Percentiles rank a stretch among this genome's conserved stretches.
phyloP scores from a whole-genome alignment of 2,888 invertebrate species.

The Clivina fossor region DNA sequence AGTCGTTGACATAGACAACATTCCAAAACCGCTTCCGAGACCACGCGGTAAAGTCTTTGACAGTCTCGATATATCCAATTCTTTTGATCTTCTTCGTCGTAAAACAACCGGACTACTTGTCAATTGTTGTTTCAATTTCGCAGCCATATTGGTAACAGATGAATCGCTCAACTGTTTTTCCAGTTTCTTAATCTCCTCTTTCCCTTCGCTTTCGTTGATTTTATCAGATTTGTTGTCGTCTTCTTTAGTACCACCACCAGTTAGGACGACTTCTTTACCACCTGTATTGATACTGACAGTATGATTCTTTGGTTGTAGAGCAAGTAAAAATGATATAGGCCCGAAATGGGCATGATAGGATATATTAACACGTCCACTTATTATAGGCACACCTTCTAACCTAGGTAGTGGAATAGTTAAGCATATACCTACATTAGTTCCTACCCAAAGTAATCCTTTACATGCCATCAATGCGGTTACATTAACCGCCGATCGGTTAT shows the following conservation, averaged over 20 bases:
- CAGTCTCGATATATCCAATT: constrained; percentile 62
- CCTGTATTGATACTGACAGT: constrained; percentile 44
- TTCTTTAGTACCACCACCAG: too few relatives aligned
- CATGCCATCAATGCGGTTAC: constrained; percentile 87
- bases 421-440: constrained; percentile 88
- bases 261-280: too few relatives aligned
- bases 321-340: constrained; percentile 85
- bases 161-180: constrained; percentile 69
- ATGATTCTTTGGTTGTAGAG: constrained; percentile 67
- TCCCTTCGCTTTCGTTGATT: constrained; percentile 36
- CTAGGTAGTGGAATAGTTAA: constrained; percentile 86
- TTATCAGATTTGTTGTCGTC: constrained; percentile 46
- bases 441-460: constrained; percentile 92
- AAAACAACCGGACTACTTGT: constrained; percentile 66
- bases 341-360: constrained; percentile 93
- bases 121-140: constrained; percentile 63
- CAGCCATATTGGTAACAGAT: constrained; percentile 55
- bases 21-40: constrained; percentile 61
- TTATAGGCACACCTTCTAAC: constrained; percentile 86
- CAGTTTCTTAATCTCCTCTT: constrained; percentile 55
- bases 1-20: constrained; percentile 58
- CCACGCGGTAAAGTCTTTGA: constrained; percentile 81
- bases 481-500: constrained; percentile 66
- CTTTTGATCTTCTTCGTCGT: constrained; percentile 61
- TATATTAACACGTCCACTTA: constrained; percentile 87